Conservation (phyloP, 1,140 invertebrate species). For the Bombus polaris region DNA sequence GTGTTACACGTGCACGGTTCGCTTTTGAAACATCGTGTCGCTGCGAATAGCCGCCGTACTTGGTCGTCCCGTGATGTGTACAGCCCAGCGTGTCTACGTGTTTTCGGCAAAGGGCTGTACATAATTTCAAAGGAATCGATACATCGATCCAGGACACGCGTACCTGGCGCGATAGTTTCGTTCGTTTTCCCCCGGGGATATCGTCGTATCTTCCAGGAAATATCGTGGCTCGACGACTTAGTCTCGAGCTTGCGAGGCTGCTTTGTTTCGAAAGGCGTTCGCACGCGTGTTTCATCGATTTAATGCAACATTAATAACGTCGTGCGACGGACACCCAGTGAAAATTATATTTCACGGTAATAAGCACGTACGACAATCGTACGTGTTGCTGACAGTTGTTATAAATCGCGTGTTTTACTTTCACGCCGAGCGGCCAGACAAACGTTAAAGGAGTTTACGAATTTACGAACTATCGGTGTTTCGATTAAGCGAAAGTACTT, state of each 20-base stretch:
- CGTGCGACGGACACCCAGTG: too few species aligned
- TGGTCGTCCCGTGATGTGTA: not conserved
- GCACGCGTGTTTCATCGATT: not conserved
- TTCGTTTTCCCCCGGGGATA: not conserved
- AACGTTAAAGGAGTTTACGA: too few species aligned
- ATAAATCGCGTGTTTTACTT: not conserved
- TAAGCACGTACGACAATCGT: not conserved
- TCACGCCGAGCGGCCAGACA: not conserved
- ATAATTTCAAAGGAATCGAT: slow-evolving; percentile 31
- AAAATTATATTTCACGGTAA: not conserved
- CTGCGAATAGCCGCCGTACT: not conserved
- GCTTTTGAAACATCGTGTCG: slow-evolving; percentile 15
- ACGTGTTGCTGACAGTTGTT: not conserved
- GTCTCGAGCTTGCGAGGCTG: not conserved
- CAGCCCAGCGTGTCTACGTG: not conserved
- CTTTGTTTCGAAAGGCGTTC: too few species aligned
- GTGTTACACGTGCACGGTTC: not conserved
- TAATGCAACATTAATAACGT: not conserved
- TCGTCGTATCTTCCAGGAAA: slow-evolving; percentile 16
- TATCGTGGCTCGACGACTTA: not conserved
- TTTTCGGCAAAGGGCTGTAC: not conserved
- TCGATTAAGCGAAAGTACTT: too few species aligned
- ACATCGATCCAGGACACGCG: slow-evolving; percentile 12
- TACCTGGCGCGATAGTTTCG: not conserved
- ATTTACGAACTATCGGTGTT: not conserved